These are phyloP conservation scores for Eueides isabella DNA, from an alignment of 1,140 invertebrate species.

Conservation along the genomic window DNA sequence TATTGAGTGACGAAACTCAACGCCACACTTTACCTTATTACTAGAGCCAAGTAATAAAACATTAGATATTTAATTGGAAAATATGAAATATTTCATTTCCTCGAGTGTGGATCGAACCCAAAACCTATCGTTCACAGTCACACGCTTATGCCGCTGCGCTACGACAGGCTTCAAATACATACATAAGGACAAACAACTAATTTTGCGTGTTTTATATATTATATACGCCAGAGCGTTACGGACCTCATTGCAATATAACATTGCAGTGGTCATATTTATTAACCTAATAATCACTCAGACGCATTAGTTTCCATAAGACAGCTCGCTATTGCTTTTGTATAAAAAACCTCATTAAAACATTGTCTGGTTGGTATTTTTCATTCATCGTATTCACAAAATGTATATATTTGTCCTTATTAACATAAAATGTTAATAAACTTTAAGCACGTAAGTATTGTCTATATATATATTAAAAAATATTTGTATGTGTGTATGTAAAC, in stretches of 20 bases:
- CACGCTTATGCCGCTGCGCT: too few relatives aligned
- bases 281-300: conserved; percentile 24
- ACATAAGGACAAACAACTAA: too few relatives aligned
- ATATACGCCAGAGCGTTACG: background rate
- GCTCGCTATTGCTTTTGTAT: background rate
- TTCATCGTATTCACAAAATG: conserved; percentile 18
- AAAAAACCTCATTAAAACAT: conserved; percentile 11
- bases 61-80: too few relatives aligned
- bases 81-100: too few relatives aligned
- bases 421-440: conserved; percentile 19
- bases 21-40: too few relatives aligned
- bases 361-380: conserved; percentile 22
- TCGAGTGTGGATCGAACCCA: too few relatives aligned
- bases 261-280: conserved; percentile 19
- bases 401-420: conserved; percentile 10
- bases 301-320: conserved; percentile 20
- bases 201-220: too few relatives aligned
- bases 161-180: too few relatives aligned
- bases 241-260: background rate
- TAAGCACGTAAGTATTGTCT: background rate
- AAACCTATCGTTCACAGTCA: too few relatives aligned
- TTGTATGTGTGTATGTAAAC: background rate
- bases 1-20: too few relatives aligned
- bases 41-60: too few relatives aligned
- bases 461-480: background rate